Base-by-base conservation (phyloP, 2,888 invertebrate genomes). In the Drosophila barbarae region DNA sequence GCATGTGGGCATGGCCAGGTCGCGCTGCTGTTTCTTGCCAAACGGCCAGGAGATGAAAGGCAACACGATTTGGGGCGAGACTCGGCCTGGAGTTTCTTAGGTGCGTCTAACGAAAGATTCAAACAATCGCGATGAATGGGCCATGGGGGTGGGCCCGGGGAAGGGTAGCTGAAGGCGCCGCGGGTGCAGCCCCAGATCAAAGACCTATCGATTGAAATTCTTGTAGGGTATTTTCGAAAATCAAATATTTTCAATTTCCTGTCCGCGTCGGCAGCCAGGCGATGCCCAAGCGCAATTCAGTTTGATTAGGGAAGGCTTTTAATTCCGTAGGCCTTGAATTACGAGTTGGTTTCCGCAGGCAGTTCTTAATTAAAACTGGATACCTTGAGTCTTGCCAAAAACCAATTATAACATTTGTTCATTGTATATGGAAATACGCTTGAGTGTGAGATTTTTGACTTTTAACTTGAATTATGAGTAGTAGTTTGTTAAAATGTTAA, bases 121-220 rank as follows among this genome's bases (percentile, higher is more conserved):
- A 69, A 67, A 21, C 47, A 49, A 52, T 59, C 50, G 51, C 50
- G 35, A 59, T 38, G 46, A 60, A 58, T 55, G 52, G 55, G 51
- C 57, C 23, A 10, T 8, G 58, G 54, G 54, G 51, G 26, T 36
- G 52, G 15, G 18, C 15, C n/a, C 7, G 15, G 32, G 13, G 23
- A 23, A 57, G 35, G 41, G 32, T 47, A 26, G 12, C 36, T 21
- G 30, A 26, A 28, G 23, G 32, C 47, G 54, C 36, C 47, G 50
- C 57, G 50, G 56, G 39, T 47, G 21, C 30, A 46, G 69, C 51
- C 69, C 67, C 59, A 77, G 77, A 82, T 82, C 83, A 78, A 78
- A 78, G 75, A 61, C 66, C 38, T 46, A 66, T 71, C 77, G 80
- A 79, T 80, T 79, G 58, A 73, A 79, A 82, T 77, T 79, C 77